Conservation (phyloP, 2,113 vertebrate genomes). For the Stictonetta naevosa region DNA sequence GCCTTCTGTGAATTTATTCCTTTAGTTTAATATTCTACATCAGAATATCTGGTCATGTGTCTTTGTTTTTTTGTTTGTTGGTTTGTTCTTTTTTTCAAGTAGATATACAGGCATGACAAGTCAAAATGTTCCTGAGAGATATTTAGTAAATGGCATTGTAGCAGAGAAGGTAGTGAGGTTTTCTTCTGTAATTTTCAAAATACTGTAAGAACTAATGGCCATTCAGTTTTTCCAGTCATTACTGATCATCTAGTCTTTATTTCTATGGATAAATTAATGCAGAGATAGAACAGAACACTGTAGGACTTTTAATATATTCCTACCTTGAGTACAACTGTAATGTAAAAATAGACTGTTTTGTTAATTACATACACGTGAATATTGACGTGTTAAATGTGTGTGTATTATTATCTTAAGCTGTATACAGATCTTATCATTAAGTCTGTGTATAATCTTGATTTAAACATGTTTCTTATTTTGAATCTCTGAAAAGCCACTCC, state of each 20-base stretch:
- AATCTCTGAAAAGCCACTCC: neutral
- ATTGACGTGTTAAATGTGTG: neutral
- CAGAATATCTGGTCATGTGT: neutral
- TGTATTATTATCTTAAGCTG: neutral
- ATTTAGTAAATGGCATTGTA: neutral
- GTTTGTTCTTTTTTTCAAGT: neutral
- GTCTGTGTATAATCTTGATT: neutral
- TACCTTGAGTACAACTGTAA: neutral
- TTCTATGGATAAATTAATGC: neutral
- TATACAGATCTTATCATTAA: neutral
- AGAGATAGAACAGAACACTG: neutral
- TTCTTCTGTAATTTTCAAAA: neutral
- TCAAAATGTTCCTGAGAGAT: neutral
- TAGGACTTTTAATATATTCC: neutral
- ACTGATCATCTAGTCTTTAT: neutral
- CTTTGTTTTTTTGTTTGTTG: neutral
- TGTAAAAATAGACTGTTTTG: neutral
- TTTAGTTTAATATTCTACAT: neutral
- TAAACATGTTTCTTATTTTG: neutral
- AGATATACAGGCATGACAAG: neutral
- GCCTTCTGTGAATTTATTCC: neutral
- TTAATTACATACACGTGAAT: neutral
- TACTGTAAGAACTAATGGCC: neutral
- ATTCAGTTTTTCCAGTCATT: neutral
- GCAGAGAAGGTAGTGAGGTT: neutral